Evolutionary conservation across 2,888 invertebrate genomes (phyloP), one percentile per base, ranked within the genome.

Genomic region (Meta bourneti): DNA sequence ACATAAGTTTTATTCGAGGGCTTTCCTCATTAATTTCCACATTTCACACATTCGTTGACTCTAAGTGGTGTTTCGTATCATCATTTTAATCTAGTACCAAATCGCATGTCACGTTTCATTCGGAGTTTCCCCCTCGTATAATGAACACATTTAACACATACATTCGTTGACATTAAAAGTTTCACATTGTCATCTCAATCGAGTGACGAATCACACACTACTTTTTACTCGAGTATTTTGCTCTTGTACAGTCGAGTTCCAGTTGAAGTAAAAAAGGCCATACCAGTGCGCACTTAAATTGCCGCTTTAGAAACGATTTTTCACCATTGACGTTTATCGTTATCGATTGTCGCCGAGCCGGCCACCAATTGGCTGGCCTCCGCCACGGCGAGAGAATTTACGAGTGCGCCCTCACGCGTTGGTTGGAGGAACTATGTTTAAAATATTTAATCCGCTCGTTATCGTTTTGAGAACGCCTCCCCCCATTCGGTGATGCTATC

Each of bases 301-400:
- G 20, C 52, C 16, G 8, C 74, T 54, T 74, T 72, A 20, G 71
- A 54, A 54, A 51, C 54, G 52, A 52, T 83, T 69, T 19, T 80
- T 80, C 51, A n/a, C 19, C 13, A 48, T 9, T 74, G 84, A 74
- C 84, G 20, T 54, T 74, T 61, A 61, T 84, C 48, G 19, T 5
- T 79, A 84, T 84, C 61, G 84, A 84, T 84, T 74, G 75, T 7
- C 20, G 51, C 0, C 7, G 7, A 72, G 51, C 52, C 52, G 6
- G 7, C 13, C 34, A 19, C 51, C 13, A 9, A 72, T 82, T 82
- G 82, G 72, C 19, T 52, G 6, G 34, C 34, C 2, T 52, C 20
- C 11, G 19, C 51, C 20, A 51, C 75, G 34, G 48, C 34, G 13
- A 72, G 49, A 52, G 20, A 70, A 81, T 13, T n/a, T 52, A 69